These are phyloP conservation scores for Drosophila sulfurigaster DNA, from an alignment of 1,140 invertebrate genomes.

Conservation along the genomic window DNA sequence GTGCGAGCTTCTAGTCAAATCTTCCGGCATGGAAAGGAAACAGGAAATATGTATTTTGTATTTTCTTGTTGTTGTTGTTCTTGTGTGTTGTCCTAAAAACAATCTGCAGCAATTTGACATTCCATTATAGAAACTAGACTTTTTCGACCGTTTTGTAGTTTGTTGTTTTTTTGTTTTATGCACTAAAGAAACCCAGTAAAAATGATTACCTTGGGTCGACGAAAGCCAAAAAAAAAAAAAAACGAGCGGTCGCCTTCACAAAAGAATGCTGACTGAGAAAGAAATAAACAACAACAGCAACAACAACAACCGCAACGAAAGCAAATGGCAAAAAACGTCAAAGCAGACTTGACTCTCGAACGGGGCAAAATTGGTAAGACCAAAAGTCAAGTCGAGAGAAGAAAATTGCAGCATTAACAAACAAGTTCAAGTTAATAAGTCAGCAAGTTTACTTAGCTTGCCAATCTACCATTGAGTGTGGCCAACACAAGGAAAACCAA, in stretches of 20 bases:
- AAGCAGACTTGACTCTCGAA: constrained; percentile 36
- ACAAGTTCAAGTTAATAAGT: constrained; percentile 72
- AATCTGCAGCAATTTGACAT: constrained; percentile 19
- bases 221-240: constrained; percentile 52
- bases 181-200: constrained; percentile 36
- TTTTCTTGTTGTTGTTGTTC: not conserved
- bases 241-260: constrained; percentile 65
- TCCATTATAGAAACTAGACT: constrained; percentile 32
- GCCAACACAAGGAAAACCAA: constrained; percentile 1
- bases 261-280: constrained; percentile 70
- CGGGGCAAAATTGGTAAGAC: constrained; percentile 52
- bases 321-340: constrained; percentile 24
- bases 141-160: constrained; percentile 17
- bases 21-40: constrained; percentile 5
- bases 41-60: constrained; percentile 25
- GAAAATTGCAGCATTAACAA: constrained; percentile 78
- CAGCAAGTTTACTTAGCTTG: constrained; percentile 65
- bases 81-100: constrained; percentile 12
- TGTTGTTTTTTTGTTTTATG: constrained; percentile 13
- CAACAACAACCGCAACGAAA: not conserved
- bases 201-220: constrained; percentile 67
- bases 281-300: constrained; percentile 18
- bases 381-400: constrained; percentile 56
- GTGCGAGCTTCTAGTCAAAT: not conserved
- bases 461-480: constrained; percentile 43